These are phyloP conservation scores for Brenthis daphne DNA, from an alignment of 2,888 invertebrate genomes.

Conservation along the genomic window DNA sequence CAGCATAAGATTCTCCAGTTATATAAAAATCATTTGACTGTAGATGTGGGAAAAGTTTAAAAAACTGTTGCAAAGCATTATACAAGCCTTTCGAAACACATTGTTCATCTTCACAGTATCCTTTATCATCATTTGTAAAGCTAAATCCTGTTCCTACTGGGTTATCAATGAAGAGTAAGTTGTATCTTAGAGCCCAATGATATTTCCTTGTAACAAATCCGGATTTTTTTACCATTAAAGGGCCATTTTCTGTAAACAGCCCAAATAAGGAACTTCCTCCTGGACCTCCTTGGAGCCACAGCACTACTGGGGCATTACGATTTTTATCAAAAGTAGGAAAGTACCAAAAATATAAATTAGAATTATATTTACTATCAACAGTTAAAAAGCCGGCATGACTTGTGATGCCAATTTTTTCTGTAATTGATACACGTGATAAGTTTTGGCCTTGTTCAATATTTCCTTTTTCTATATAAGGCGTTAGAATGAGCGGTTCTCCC, in stretches of 20 bases:
- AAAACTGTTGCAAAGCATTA: constrained; percentile 80
- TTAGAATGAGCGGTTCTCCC: constrained; percentile 79
- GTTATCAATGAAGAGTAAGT: constrained; percentile 85
- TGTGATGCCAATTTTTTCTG: constrained; percentile 62
- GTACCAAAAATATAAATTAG: constrained; percentile 86
- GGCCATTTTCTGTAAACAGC: constrained; percentile 83
- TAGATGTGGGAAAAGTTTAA: constrained; percentile 80
- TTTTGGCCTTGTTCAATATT: constrained; percentile 72
- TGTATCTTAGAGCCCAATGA: constrained; percentile 82
- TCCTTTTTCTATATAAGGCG: constrained; percentile 80
- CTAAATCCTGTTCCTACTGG: constrained; percentile 86
- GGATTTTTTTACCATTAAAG: constrained; percentile 69
- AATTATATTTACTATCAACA: constrained; percentile 78
- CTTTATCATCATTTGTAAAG: constrained; percentile 78
- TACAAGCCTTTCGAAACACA: constrained; percentile 82
- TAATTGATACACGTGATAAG: constrained; percentile 61
- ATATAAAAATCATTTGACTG: constrained; percentile 80
- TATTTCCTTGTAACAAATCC: constrained; percentile 67
- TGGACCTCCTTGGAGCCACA: constrained; percentile 84
- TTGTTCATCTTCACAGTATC: constrained; percentile 80
- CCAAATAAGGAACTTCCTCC: constrained; percentile 81
- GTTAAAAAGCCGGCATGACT: constrained; percentile 85
- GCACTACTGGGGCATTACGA: constrained; percentile 69
- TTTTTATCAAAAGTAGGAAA: constrained; percentile 78
- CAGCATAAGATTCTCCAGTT: constrained; percentile 85